Base-by-base conservation (phyloP, 1,140 invertebrate genomes). In the Anoplolepis gracilipes region DNA sequence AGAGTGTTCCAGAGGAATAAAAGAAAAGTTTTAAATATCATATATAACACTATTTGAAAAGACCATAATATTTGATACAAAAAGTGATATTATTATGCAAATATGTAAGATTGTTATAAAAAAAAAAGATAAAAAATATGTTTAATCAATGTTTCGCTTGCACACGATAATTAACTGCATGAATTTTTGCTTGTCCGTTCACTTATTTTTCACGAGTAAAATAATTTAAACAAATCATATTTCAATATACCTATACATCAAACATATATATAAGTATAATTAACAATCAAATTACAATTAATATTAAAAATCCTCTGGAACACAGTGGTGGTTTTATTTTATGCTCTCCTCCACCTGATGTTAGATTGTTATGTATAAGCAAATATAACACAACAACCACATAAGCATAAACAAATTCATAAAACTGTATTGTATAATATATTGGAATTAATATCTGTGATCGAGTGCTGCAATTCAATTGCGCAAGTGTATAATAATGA, bases 321-420 rank as follows among this genome's bases (percentile, higher is more conserved):
- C 84, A 89, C 82, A 77, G 33, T 49, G 64, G 59, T 76, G 87
- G 87, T 67, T 70, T 76, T 73, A 46, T n/a, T n/a, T n/a, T 79
- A 73, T 85, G 90, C 85, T 82, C 85, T 91, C 90, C 91, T 90
- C 89, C 92, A 92, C 88, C 92, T 89, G 85, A 81, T 88, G 90
- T 92, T 93, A 92, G 91, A 92, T 87, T 85, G 86, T 90, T 81
- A 90, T 73, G 88, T 88, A 69, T 53, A 92, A 93, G 92, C 92
- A 87, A 88, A 84, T 84, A 72, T 76, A 76, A 88, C 64, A 79
- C 59, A 85, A 92, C 88, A 88, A 92, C 85, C 90, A 93, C 90
- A 90, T 85, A 93, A 93, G 92, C 92, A 73, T 85, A 86, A 88
- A 67, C 16, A 76, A 88, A 39, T 88, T 53, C 28, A 85, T 84